Evolutionary conservation across 2,797 vertebrate species (phyloP), one percentile per base, ranked within the genome.

Genomic region (Neopelma chrysocephalum): DNA sequence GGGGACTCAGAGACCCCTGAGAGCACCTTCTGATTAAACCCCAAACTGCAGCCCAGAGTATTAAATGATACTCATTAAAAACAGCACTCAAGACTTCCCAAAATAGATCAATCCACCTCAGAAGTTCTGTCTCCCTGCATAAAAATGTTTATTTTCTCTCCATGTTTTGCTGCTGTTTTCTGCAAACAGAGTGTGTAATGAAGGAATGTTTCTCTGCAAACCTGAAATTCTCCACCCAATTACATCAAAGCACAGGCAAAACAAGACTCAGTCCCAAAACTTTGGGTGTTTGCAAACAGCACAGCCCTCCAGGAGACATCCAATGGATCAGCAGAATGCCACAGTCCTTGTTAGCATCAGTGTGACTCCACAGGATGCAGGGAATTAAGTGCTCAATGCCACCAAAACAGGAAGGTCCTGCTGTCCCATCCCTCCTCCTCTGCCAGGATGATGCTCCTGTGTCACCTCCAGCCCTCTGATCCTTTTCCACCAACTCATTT

Each of bases 321-420:
- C 91, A 81, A 8, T 47, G 82, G 45, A 42, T 62, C 27, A 48
- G 54, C 87, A 93, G 60, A 61, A 79, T 6, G 34, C 43, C 25
- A 31, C 27, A 15, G 69, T 6, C 84, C 87, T 79, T 1, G 1
- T 77, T 38, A 82, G 57, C 73, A 79, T 8, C 69, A 2, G 29
- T 15, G 71, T 85, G 84, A 93, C 84, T 82, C 25, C 71, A 89
- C 68, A 92, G 89, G 78, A 91, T 69, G 70, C 40, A 12, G 77
- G 23, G 87, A 93, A 96, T 91, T 75, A 90, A 94, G 38, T 17
- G 79, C 56, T 87, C 84, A 64, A 5, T 68, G 80, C 57, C 85
- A 62, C 83, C 77, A 75, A 32, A 95, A 93, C 94, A 82, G 90
- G 92, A 89, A 90, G 71, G 78, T 93, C 89, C 95, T 89, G 88